These are phyloP conservation scores for Istiophorus platypterus DNA, from an alignment of 2,113 vertebrate species.

Conservation along the genomic window DNA sequence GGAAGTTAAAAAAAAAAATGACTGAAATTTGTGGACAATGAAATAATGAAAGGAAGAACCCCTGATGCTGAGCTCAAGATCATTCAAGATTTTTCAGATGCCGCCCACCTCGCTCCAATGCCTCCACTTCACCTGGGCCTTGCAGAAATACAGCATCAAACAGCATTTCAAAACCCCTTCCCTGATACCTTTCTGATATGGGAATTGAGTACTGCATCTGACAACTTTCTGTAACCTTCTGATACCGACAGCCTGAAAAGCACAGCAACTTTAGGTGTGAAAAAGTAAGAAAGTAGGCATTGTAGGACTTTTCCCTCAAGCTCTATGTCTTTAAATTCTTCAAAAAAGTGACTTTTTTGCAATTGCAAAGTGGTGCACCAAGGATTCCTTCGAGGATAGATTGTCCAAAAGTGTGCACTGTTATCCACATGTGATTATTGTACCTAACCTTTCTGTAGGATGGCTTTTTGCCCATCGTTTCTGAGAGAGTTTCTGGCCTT, in stretches of 20 bases:
- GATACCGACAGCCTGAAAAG: too few relatives aligned
- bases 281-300: not conserved
- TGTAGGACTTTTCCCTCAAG: not conserved
- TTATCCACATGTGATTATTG: not conserved
- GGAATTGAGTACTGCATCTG: too few relatives aligned
- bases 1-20: slow-evolving; percentile 3
- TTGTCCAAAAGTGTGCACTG: not conserved
- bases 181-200: too few relatives aligned
- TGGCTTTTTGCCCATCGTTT: not conserved
- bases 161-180: not conserved
- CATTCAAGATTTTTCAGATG: not conserved
- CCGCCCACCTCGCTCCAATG: not conserved
- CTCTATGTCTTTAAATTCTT: not conserved
- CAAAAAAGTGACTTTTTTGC: not conserved
- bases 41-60: not conserved
- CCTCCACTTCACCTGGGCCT: not conserved
- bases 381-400: not conserved
- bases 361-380: not conserved
- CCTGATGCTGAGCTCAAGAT: not conserved
- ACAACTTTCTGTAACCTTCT: too few relatives aligned
- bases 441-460: not conserved
- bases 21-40: slow-evolving; percentile 8
- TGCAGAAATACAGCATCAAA: not conserved
- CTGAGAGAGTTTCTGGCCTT: too few relatives aligned
- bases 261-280: not conserved